Conservation (phyloP, 2,888 invertebrate genomes). For the Dioctria rufipes region DNA sequence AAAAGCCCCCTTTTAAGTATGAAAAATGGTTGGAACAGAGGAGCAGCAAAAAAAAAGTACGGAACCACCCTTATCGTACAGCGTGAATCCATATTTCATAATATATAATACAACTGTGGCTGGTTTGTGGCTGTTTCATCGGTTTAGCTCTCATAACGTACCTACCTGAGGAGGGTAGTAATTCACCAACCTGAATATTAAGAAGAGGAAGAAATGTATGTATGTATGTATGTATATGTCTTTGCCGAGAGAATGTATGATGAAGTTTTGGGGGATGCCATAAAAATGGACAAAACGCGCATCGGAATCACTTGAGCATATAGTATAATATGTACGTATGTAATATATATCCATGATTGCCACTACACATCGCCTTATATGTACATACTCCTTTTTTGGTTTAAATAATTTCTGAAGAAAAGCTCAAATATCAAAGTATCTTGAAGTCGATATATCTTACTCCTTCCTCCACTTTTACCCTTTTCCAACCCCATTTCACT, state of each 20-base stretch:
- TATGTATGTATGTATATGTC: no score
- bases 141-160: neutral
- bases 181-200: no score
- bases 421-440: conserved; percentile 27
- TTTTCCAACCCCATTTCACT: no score
- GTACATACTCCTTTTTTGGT: neutral
- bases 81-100: conserved; percentile 33
- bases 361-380: neutral
- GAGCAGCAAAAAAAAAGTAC: neutral
- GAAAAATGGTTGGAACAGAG: conserved; percentile 12
- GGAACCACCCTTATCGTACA: conserved; percentile 18
- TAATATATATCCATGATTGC: no score
- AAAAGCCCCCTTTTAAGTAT: conserved; percentile 24
- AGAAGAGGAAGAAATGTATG: no score
- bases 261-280: conserved; percentile 6
- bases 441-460: neutral
- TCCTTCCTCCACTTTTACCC: neutral
- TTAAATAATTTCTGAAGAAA: conserved; percentile 11
- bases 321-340: no score
- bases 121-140: conserved; percentile 5
- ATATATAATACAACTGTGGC: conserved; percentile 22
- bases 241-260: no score
- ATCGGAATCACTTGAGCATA: neutral
- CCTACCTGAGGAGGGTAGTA: no score
- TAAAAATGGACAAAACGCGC: conserved; percentile 40